Evolutionary conservation across 2,888 invertebrate genomes (phyloP).

Genomic region (Campoletis raptor): DNA sequence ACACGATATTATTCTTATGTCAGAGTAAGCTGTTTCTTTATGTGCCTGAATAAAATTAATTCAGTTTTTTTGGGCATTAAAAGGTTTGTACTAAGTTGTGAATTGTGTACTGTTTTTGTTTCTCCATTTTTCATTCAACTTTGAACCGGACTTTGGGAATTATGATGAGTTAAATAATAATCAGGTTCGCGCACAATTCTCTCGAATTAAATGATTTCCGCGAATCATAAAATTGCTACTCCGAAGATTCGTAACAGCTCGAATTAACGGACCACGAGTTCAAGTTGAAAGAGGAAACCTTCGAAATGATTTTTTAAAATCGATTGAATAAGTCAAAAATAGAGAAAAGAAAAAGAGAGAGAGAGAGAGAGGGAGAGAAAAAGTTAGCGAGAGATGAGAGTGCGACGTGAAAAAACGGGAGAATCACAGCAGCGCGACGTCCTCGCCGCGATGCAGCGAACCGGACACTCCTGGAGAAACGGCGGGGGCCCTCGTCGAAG

Average conservation of each 20-base stretch:
- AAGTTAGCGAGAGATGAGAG: background rate
- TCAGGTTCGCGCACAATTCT: background rate
- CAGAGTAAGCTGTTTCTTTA: background rate
- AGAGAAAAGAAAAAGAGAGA: background rate
- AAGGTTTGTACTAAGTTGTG: background rate
- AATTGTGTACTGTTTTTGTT: background rate
- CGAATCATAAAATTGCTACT: background rate
- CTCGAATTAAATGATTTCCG: background rate
- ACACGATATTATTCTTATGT: slow-evolving; percentile 3
- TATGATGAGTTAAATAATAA: background rate
- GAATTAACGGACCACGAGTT: background rate
- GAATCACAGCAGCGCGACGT: slow-evolving; percentile 67
- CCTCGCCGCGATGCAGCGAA: slow-evolving; percentile 77
- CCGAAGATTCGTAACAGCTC: background rate
- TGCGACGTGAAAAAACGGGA: slow-evolving; percentile 41
- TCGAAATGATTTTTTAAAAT: background rate
- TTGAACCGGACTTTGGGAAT: background rate
- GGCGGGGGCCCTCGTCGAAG: slow-evolving; percentile 68
- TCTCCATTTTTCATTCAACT: background rate
- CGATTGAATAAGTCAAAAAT: background rate
- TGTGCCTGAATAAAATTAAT: background rate
- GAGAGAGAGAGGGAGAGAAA: background rate
- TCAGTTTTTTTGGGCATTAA: background rate
- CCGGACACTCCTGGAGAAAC: slow-evolving; percentile 78
- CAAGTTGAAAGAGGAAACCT: background rate